Evolutionary conservation across 2,888 invertebrate species (phyloP).

Genomic region (Apoderus coryli): DNA sequence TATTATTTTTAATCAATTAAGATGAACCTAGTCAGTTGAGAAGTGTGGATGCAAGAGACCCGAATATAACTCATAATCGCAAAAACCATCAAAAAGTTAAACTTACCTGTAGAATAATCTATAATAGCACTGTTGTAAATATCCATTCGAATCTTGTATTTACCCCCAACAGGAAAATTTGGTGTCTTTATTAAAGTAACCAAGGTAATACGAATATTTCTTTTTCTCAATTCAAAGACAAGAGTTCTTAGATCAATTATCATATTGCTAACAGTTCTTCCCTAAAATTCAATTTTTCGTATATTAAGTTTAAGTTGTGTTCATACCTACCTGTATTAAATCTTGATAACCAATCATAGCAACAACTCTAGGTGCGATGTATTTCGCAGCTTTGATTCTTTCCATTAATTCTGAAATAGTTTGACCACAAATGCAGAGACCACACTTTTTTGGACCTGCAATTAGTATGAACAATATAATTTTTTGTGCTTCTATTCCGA

Average conservation of each 20-base stretch:
- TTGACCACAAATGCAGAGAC: conserved; percentile 20
- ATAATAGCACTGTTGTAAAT: conserved; percentile 22
- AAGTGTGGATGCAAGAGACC: too few species aligned
- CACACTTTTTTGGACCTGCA: conserved; percentile 21
- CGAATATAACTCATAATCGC: too few species aligned
- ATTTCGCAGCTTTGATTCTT: conserved; percentile 17
- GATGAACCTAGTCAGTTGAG: too few species aligned
- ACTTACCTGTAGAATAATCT: conserved; percentile 21
- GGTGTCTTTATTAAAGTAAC: conserved; percentile 23
- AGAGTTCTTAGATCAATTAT: conserved; percentile 21
- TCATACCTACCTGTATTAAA: conserved; percentile 18
- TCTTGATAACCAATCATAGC: conserved; percentile 24
- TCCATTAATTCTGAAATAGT: conserved; percentile 21
- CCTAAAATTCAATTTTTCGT: conserved; percentile 15
- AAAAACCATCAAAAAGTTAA: not conserved
- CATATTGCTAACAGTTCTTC: conserved; percentile 21
- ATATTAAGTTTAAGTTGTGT: too few species aligned
- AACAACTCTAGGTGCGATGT: conserved; percentile 23
- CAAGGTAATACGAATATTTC: conserved; percentile 21
- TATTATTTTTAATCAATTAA: too few species aligned
- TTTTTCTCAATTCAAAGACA: conserved; percentile 20
- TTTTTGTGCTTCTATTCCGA: conserved; percentile 2
- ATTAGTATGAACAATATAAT: conserved; percentile 2
- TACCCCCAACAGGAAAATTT: conserved; percentile 18
- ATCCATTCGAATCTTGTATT: conserved; percentile 19